phyloP scores from a whole-genome alignment of 2,113 vertebrate genomes.

The Sapajus apella region DNA sequence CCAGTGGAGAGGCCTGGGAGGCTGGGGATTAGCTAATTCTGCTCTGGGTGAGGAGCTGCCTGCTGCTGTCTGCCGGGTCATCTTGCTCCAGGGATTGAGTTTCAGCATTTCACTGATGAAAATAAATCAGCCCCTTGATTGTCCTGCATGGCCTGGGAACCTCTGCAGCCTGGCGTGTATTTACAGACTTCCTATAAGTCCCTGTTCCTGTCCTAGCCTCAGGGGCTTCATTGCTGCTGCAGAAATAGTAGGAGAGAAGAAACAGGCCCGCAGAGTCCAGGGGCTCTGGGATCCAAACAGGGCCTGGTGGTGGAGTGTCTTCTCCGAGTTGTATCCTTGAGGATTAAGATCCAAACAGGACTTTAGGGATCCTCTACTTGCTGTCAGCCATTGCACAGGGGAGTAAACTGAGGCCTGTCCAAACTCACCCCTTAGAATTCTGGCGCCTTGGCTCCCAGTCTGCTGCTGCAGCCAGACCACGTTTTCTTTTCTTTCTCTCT shows the following conservation, averaged over 20 bases:
- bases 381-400: background rate
- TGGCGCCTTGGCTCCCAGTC: background rate
- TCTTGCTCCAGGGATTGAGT: constrained; percentile 29
- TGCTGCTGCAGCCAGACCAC: background rate
- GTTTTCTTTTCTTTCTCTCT: too few species aligned
- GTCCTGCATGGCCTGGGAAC: constrained; percentile 28
- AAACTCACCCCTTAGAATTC: background rate
- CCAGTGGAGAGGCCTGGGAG: background rate
- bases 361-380: background rate
- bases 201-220: constrained; percentile 45
- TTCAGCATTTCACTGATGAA: constrained; percentile 63
- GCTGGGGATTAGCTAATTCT: background rate
- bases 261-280: background rate
- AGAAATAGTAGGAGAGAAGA: constrained; percentile 58
- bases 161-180: constrained; percentile 44
- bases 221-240: constrained; percentile 35
- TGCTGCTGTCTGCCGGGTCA: background rate
- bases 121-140: constrained; percentile 69
- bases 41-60: background rate
- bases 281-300: background rate
- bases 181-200: constrained; percentile 75
- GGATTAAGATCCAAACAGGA: background rate
- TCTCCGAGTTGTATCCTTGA: background rate
- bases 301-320: background rate
- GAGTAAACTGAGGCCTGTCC: background rate